Conservation (phyloP, 2,113 vertebrate genomes). For the Nestor notabilis region DNA sequence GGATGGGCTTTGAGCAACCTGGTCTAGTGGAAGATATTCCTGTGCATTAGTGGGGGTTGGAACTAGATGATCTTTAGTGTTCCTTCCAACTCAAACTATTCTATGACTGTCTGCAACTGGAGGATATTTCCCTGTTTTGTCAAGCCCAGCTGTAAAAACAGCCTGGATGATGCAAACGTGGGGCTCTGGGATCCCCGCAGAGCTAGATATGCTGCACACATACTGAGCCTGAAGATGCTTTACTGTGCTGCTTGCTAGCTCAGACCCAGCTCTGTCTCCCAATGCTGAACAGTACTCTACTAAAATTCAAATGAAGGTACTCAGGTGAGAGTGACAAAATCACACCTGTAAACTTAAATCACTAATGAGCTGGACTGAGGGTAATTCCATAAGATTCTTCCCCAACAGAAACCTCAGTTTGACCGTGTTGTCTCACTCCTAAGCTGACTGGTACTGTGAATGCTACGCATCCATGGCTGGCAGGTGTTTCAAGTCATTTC, state of each 20-base stretch:
- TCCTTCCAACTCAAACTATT: not conserved
- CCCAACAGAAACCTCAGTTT: not conserved
- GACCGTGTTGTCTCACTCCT: not conserved
- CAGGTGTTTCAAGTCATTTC: not conserved
- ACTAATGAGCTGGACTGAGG: not conserved
- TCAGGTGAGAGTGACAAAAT: not conserved
- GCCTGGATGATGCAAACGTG: accelerated
- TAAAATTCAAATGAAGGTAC: not conserved
- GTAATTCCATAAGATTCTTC: not conserved
- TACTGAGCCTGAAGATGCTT: not conserved
- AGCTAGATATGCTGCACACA: not conserved
- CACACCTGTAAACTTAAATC: not conserved
- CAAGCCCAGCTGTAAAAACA: not conserved
- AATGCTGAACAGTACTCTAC: not conserved
- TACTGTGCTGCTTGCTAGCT: not conserved
- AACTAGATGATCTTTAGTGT: not conserved
- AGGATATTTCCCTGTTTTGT: not conserved
- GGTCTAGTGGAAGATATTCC: not conserved
- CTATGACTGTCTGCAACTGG: not conserved
- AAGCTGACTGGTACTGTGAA: not conserved
- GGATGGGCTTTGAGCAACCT: not conserved
- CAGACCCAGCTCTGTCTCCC: not conserved
- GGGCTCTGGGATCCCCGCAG: not conserved
- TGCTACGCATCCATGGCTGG: not conserved
- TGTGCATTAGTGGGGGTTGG: not conserved